Evolutionary conservation across 64 coral and sea anemone species (phyloP).

Genomic region (Montipora foliosa): DNA sequence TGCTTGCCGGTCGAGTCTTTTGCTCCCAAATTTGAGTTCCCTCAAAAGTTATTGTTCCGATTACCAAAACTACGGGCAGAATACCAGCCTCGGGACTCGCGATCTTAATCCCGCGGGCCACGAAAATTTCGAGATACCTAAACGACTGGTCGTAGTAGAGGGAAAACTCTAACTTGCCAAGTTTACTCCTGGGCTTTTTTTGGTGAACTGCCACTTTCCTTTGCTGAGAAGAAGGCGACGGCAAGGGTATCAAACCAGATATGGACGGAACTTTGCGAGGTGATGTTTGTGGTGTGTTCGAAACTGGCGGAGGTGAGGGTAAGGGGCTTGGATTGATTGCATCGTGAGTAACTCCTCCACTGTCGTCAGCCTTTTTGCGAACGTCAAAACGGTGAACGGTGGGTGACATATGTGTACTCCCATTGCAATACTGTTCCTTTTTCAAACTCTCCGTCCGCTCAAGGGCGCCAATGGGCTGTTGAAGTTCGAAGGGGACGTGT

Average conservation of each 20-base stretch:
- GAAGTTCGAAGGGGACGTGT: slow-evolving; percentile 9
- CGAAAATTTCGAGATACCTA: slow-evolving; percentile 28
- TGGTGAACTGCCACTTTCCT: slow-evolving; percentile 15
- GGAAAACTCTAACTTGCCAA: slow-evolving; percentile 68
- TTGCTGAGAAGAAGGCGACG: background rate
- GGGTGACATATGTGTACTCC: background rate
- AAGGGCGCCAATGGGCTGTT: background rate
- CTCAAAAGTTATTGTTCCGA: slow-evolving; percentile 12
- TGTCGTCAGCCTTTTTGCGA: background rate
- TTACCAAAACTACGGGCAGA: background rate
- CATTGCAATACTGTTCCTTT: slow-evolving; percentile 11
- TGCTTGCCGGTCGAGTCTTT: slow-evolving; percentile 13
- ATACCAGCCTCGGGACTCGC: background rate
- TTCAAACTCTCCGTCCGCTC: slow-evolving; percentile 1
- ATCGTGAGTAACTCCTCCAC: background rate
- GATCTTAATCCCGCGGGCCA: slow-evolving; percentile 42
- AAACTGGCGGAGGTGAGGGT: background rate
- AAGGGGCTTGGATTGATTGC: background rate
- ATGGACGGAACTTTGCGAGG: background rate
- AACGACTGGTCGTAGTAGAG: slow-evolving; percentile 59
- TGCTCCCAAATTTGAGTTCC: slow-evolving; percentile 46
- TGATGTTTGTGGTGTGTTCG: background rate
- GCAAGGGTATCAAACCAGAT: background rate
- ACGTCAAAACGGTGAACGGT: slow-evolving; percentile 14
- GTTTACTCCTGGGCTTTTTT: background rate